A percentile compares a stretch with the other conserved stretches of the same genome.
These are phyloP conservation scores for Apeltes quadracus DNA, from an alignment of 2,113 vertebrate species.

Conservation along the genomic window DNA sequence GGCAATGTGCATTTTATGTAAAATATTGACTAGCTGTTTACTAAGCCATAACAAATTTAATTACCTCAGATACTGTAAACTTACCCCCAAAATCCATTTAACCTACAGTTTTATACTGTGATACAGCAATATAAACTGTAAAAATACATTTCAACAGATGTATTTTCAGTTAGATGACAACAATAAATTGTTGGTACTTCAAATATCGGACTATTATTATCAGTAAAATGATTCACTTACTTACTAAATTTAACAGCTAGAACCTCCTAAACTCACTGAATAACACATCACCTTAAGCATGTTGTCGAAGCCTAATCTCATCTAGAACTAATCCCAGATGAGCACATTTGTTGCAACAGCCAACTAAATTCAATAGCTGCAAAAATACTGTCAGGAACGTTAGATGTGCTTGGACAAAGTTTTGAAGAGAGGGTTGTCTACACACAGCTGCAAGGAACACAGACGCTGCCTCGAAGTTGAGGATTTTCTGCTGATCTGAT, in stretches of 20 bases:
- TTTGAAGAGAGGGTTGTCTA: not conserved
- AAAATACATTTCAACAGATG: not conserved
- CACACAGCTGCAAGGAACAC: not conserved
- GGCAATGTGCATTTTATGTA: not conserved
- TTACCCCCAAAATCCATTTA: no score
- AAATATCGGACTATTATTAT: not conserved
- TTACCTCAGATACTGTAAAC: not conserved
- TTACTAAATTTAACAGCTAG: not conserved
- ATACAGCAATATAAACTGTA: not conserved
- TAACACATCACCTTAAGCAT: not conserved
- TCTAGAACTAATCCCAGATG: not conserved
- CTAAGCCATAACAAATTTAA: not conserved
- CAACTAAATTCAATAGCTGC: not conserved
- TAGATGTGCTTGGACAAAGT: constrained; percentile 1
- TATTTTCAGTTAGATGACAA: not conserved
- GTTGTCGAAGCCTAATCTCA: not conserved
- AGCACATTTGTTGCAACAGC: not conserved
- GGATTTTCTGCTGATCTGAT: constrained; percentile 17
- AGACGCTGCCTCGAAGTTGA: not conserved
- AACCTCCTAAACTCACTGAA: not conserved
- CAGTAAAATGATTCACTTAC: not conserved
- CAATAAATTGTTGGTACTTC: not conserved
- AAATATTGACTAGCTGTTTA: not conserved
- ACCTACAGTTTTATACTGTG: no score
- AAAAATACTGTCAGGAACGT: not conserved